Base-by-base conservation (phyloP, 2,797 vertebrate genomes). In the Mus caroli region DNA sequence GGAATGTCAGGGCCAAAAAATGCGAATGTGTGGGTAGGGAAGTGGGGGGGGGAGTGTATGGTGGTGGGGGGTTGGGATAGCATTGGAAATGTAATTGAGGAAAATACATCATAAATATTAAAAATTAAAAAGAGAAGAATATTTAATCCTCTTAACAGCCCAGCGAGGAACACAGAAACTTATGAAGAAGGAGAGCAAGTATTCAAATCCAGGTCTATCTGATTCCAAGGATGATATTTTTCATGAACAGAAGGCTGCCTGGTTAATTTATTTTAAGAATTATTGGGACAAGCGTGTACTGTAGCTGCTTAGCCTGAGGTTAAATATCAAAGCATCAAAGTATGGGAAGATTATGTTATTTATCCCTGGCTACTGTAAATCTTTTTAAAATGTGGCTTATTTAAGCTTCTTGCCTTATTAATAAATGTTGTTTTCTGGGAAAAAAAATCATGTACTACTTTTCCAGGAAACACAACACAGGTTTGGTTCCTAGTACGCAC, bases 161-260 rank as follows among this genome's bases (percentile, higher is more conserved):
- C 71, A 92, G 6, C 40, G 91, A 96, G 60, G 64, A 92, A 62
- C 58, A 50, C 73, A 95, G 79, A 85, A 92, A 94, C 56, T 87
- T 94, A 87, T 56, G 87, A 77, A 93, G 62, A 26, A 7, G 54
- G 43, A 86, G 73, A 97, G 91, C 69, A 69, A 92, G 79, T 52
- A 92, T 97, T 92, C 92, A 95, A 83, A 95, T 96, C 71, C 94
- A 95, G 71, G 71, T 95, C 83, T 94, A 62, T 89, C 52, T 96
- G 86, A 94, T 82, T 94, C 84, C 80, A 92, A 94, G 94, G 91
- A 37, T 67, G 40, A 88, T 93, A 77, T 46, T 76, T 96, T 97
- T 96, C 94, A 95, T 90, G 95, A 58, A 96, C 40, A 94, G 58
- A 94, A 96, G 20, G 22, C 54, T 95, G 76, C 58, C 67, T 96